Conservation (phyloP, 2,797 vertebrate genomes). For the Oreochromis grahami region DNA sequence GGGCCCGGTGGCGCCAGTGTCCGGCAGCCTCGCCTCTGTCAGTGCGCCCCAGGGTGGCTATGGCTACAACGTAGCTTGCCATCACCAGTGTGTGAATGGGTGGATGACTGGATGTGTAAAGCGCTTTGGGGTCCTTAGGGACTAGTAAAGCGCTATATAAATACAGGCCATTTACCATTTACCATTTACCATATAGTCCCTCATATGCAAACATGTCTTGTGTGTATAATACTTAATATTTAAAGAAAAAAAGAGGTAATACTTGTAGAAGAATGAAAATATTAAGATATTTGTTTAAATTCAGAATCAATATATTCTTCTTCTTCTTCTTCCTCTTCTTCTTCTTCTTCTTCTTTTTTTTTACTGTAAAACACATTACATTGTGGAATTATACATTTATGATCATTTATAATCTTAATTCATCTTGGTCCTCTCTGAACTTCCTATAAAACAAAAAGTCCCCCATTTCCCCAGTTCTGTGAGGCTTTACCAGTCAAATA, state of each 20-base stretch:
- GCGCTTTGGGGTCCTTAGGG: too few relatives aligned
- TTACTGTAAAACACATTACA: background rate
- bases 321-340: too few relatives aligned
- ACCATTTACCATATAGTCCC: too few relatives aligned
- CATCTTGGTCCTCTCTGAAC: background rate
- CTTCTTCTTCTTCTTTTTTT: too few relatives aligned
- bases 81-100: too few relatives aligned
- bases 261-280: background rate
- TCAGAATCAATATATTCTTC: background rate
- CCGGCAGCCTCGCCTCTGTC: too few relatives aligned
- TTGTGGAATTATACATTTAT: background rate
- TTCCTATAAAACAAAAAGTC: background rate
- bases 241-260: background rate
- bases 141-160: too few relatives aligned
- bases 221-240: background rate
- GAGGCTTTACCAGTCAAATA: background rate
- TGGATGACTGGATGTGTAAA: too few relatives aligned
- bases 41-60: too few relatives aligned
- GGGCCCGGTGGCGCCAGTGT: too few relatives aligned
- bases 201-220: background rate
- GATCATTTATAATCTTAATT: background rate
- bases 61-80: too few relatives aligned
- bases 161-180: too few relatives aligned
- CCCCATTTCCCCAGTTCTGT: background rate
- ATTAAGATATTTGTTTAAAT: background rate